These are phyloP conservation scores for Fulica atra DNA, from an alignment of 2,113 vertebrate species.

Conservation along the genomic window DNA sequence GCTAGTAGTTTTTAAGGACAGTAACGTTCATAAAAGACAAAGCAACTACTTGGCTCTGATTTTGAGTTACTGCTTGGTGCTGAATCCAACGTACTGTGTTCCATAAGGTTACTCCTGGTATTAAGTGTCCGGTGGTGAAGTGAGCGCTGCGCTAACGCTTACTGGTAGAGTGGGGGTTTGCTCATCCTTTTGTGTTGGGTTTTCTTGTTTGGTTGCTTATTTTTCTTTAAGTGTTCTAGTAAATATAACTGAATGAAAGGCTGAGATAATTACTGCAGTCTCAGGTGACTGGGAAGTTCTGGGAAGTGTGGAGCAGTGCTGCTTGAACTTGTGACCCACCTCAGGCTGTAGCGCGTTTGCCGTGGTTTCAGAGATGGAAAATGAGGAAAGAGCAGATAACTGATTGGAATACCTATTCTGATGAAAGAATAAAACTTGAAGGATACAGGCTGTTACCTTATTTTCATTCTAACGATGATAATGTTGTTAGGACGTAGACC, in stretches of 20 bases:
- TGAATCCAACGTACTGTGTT: background rate
- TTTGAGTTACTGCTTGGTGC: background rate
- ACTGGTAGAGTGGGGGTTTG: accelerated
- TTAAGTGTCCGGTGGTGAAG: background rate
- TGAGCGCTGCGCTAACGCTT: background rate
- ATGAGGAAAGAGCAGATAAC: background rate
- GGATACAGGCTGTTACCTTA: accelerated
- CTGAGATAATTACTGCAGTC: background rate
- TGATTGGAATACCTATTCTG: background rate
- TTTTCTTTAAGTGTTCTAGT: background rate
- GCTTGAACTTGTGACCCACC: background rate
- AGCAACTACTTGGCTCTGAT: background rate
- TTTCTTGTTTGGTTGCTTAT: background rate
- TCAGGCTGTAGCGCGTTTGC: background rate
- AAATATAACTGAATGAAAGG: background rate
- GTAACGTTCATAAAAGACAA: background rate
- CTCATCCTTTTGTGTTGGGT: background rate
- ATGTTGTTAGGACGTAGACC: slow-evolving; percentile 77
- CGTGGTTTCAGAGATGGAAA: background rate
- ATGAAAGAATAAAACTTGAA: background rate
- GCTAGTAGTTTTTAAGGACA: background rate
- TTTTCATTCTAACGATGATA: background rate
- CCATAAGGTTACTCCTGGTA: background rate
- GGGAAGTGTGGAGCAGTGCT: background rate
- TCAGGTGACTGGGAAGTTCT: background rate